Conservation (phyloP, 2,113 vertebrate species). For the Suricata suricatta region DNA sequence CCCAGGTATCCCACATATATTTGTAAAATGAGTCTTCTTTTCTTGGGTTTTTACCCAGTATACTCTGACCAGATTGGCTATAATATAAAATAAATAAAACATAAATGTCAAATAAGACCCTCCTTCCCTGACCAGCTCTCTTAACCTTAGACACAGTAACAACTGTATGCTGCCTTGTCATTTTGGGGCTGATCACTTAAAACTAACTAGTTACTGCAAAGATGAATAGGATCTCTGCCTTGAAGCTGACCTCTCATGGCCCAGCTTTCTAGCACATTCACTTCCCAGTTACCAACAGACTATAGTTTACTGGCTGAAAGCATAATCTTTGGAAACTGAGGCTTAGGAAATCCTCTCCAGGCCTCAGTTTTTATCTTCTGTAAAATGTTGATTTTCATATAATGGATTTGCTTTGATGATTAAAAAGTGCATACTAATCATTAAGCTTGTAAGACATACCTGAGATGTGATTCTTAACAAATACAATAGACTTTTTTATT, state of each 20-base stretch:
- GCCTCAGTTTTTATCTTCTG: background rate
- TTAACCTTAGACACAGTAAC: background rate
- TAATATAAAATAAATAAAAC: background rate
- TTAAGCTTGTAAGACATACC: background rate
- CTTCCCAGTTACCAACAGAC: background rate
- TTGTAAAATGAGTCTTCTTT: background rate
- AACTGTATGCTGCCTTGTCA: background rate
- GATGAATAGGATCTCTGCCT: background rate
- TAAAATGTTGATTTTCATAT: background rate
- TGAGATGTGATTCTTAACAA: background rate
- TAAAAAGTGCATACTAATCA: background rate
- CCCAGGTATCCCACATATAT: too few relatives aligned
- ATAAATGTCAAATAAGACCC: background rate
- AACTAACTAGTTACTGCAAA: background rate
- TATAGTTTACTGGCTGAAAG: background rate
- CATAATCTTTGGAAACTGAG: background rate
- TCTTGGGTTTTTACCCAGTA: background rate
- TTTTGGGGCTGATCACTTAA: background rate
- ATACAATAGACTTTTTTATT: background rate
- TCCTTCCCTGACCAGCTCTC: background rate
- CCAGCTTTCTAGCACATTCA: background rate
- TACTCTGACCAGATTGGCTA: background rate
- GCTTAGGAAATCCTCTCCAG: background rate
- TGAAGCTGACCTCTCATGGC: background rate
- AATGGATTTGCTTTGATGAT: background rate